Conservation (phyloP, 2,888 invertebrate species). For the Kuschelorhynchus macadamiae region DNA sequence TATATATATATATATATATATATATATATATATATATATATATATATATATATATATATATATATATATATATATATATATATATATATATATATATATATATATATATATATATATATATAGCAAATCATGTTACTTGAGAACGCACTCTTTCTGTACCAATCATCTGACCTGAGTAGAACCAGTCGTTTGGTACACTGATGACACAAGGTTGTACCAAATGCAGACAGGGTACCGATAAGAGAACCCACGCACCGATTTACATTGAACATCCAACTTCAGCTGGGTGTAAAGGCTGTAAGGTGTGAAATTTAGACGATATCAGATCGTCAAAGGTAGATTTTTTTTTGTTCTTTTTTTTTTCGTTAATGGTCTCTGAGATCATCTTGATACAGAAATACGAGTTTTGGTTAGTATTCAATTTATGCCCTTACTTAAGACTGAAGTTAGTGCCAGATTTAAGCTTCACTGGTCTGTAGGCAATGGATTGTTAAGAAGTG, state of each 20-base stretch:
- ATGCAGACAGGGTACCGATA: constrained; percentile 43
- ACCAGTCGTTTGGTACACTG: constrained; percentile 42
- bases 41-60: too few species aligned
- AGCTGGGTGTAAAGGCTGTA: constrained; percentile 44
- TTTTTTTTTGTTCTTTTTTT: constrained; percentile 44
- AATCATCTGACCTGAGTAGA: constrained; percentile 16
- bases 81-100: too few species aligned
- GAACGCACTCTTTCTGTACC: constrained; percentile 27
- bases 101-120: too few species aligned
- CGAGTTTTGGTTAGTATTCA: constrained; percentile 7
- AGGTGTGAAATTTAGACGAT: constrained; percentile 49
- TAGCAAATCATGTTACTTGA: neutral
- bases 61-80: too few species aligned
- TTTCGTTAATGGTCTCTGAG: constrained; percentile 31
- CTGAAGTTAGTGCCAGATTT: too few species aligned
- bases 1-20: too few species aligned
- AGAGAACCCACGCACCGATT: constrained; percentile 49
- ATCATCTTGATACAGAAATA: constrained; percentile 32
- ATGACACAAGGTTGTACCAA: constrained; percentile 44
- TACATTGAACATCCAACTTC: constrained; percentile 49
- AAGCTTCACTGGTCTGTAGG: too few species aligned
- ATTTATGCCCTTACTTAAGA: too few species aligned
- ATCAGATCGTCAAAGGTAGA: constrained; percentile 40
- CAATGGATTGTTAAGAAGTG: too few species aligned
- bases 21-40: too few species aligned